Conservation (phyloP, 2,113 vertebrate genomes). For the Calyptomena viridis region DNA sequence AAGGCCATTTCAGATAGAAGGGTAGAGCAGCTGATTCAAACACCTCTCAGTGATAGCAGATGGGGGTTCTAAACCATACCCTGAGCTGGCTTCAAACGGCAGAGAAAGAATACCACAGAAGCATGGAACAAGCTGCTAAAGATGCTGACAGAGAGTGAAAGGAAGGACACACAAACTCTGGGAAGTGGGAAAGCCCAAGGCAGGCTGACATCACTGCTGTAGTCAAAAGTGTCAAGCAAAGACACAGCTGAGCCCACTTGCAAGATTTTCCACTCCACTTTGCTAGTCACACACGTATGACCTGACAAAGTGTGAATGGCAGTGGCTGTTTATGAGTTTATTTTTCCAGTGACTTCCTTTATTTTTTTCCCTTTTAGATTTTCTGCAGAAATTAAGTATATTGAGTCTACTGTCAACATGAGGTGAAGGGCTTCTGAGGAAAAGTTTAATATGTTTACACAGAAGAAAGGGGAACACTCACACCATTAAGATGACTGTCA, state of each 20-base stretch:
- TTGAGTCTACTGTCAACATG: background rate
- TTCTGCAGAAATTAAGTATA: background rate
- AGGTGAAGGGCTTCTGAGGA: background rate
- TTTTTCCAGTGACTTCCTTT: conserved; percentile 6
- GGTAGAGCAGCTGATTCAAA: background rate
- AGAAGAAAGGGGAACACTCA: background rate
- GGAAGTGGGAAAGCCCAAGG: conserved; percentile 40
- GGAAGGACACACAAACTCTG: background rate
- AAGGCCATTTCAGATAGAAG: background rate
- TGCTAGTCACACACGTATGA: background rate
- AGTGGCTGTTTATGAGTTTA: conserved; percentile 21
- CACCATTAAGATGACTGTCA: background rate
- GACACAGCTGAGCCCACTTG: conserved; percentile 16
- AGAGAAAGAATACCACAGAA: background rate
- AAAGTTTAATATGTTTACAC: background rate
- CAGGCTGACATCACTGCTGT: background rate
- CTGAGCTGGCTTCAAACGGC: background rate
- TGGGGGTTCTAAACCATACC: background rate
- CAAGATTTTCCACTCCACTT: conserved; percentile 33
- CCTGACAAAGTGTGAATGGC: conserved; percentile 47
- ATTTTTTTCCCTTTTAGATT: background rate
- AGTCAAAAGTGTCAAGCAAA: conserved; percentile 15
- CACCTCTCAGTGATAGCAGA: background rate
- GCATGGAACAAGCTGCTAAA: background rate
- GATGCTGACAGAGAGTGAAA: background rate